Evolutionary conservation across 2,113 vertebrate genomes (phyloP), one percentile per base, ranked within the genome.

Genomic region (Eretmochelys imbricata): DNA sequence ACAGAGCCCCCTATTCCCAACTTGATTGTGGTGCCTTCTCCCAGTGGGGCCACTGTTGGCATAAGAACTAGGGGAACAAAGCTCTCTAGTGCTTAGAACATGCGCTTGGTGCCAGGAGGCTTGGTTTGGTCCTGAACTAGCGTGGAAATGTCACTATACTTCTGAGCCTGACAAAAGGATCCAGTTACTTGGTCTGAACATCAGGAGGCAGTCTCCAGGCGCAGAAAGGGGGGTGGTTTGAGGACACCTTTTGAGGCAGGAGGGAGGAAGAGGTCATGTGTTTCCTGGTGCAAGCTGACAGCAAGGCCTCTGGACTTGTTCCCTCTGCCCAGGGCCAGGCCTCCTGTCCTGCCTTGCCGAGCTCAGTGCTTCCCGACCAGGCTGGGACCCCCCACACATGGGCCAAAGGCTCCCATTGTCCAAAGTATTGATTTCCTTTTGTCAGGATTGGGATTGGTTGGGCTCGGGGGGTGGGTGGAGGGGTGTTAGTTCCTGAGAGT

Each of bases 131-230:
- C 83, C 76, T 9, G 0, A 6, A 7, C 5, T 42, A 27, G 38
- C 1, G 3, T 46, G 38, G 22, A 9, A 65, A 76, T 62, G 38
- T 69, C 35, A 1, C 42, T 29, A 51, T 38, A 1, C n/a, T 48
- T 59, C 54, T 1, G 2, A 72, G 55, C 75, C 90, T 78, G 1
- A 0, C 31, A 2, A 4, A 10, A 8, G 31, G 35, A 42, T 13
- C 53, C 2, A 0, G 16, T 62, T 48, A 4, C n/a, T 2, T 0
- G 2, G 29, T n/a, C 91, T 84, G 62, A 78, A 5, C 22, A 0
- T 31, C 3, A 54, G 57, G 27, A 31, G 65, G n/a, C 29, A 35
- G 10, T 85, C 7, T 84, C 12, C 82, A 82, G 49, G 9, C 29
- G 12, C 11, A 72, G 16, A 2, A 38, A 88, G 69, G 24, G 24